Base-by-base conservation (phyloP, 2,113 vertebrate species). In the Carlito syrichta region DNA sequence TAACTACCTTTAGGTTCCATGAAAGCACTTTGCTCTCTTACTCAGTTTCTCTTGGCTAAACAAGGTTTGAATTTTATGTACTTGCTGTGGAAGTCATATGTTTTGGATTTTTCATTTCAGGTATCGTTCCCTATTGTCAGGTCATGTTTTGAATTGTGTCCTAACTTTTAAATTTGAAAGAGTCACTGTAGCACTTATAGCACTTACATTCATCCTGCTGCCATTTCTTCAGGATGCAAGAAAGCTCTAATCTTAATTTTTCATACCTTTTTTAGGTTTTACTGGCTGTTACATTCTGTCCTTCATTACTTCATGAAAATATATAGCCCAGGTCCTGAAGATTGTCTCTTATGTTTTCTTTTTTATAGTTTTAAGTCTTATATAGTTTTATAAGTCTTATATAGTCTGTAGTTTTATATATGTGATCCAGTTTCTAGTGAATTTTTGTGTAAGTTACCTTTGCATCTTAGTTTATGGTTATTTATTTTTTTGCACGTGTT, bases 281-380 rank as follows among this genome's bases (percentile, higher is more conserved):
- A 93, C 38, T 78, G 30, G 8, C 19, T 50, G 16, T 66, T 86
- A 74, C 43, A 58, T 66, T 90, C 19, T 50, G 19, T n/a, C 38
- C 30, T 92, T 96, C 48, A 35, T 89, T 84, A 84, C 27, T 90
- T 88, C 76, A 74, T 84, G 76, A 87, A 94, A 79, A 77, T 81
- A 56, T 12, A 30, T 63, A 30, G 8, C 50, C 23, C 13, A 77
- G 17, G 3, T 89, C 12, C 54, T 89, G 78, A 84, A 69, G 23
- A 76, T 68, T 89, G 54, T 93, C 71, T 89, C 54, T n/a, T 84
- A 5, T 54, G 40, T 84, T 78, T 83, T 83, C 50, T 76, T 52
- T 77, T 94, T 71, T 88, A 66, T 35, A 78, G 40, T 50, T 83
- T 71, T 58, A 63, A 74, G 38, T 82, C 81, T 77, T 69, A 16